A percentile compares a stretch with the other conserved stretches of the same genome.
Conservation (phyloP, 1,140 invertebrate species). For the Dendrolimus kikuchii region DNA sequence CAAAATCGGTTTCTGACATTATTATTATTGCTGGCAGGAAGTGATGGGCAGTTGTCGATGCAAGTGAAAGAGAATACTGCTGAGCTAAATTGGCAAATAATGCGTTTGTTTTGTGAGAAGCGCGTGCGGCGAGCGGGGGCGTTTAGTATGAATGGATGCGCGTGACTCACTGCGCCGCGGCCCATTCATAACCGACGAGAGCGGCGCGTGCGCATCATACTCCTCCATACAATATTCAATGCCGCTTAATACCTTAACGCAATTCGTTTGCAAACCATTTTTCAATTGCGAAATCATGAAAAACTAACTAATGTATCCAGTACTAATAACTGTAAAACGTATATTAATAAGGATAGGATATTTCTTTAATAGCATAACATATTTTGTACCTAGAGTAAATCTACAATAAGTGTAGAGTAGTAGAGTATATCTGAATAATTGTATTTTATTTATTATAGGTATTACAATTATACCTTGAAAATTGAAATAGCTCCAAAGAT, state of each 20-base stretch:
- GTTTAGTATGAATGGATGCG: slow-evolving; percentile 47
- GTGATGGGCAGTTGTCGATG: slow-evolving; percentile 48
- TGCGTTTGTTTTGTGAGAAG: slow-evolving; percentile 36
- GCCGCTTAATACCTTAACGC: slow-evolving; percentile 11
- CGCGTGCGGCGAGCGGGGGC: slow-evolving; percentile 52
- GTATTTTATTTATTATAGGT: too few relatives aligned
- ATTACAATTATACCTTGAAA: too few relatives aligned
- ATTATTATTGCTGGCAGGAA: slow-evolving; percentile 47
- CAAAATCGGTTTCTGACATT: slow-evolving; percentile 11
- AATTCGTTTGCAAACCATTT: slow-evolving; percentile 5
- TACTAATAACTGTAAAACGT: too few relatives aligned
- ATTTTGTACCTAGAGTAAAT: too few relatives aligned
- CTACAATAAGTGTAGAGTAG: too few relatives aligned
- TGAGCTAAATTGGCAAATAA: slow-evolving; percentile 48
- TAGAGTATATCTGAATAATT: too few relatives aligned
- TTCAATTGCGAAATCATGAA: background rate
- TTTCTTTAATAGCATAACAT: too few relatives aligned
- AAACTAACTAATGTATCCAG: too few relatives aligned
- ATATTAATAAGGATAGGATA: too few relatives aligned
- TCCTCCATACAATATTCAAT: slow-evolving; percentile 19
- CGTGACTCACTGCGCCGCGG: slow-evolving; percentile 46
- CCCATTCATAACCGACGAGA: slow-evolving; percentile 46
- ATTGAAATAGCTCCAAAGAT: too few relatives aligned
- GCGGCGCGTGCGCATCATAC: slow-evolving; percentile 33
- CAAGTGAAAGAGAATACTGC: slow-evolving; percentile 54